Evolutionary conservation across 2,888 invertebrate genomes (phyloP), one percentile per base, ranked within the genome.

Genomic region (Esperia sulphurella): DNA sequence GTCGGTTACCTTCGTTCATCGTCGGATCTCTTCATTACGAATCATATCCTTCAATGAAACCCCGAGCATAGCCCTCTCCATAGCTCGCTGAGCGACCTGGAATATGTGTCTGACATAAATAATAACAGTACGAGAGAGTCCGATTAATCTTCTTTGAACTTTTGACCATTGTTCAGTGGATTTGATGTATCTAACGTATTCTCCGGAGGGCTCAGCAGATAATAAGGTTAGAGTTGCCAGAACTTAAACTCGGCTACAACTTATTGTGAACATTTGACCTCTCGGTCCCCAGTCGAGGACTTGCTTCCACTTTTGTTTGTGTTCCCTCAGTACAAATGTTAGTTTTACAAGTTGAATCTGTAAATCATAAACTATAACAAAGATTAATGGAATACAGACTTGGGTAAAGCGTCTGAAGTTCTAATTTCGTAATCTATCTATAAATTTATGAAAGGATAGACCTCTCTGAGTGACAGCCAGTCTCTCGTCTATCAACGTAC

Each of bases 231-330:
- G 31, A 45, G 39, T 45, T 31, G 40, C 38, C 39, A 38, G n/a
- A 12, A 39, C 8, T 8, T 10, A 14, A 40, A 14, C 13, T 4
- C 13, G 14, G 3, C n/a, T 8, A 39, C 14, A 39, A 39, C 39
- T 39, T 39, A 39, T 14, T 39, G 37, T 30, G 13, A 40, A n/a
- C 40, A 45, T 45, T 45, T 45, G 45, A 39, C 40, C 39, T 45
- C 31, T 10, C n/a, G 45, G 28, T 35, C 35, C 45, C 40, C 45
- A 14, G 35, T n/a, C n/a, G 30, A 12, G 12, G 12, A 41, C 41
- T 41, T 30, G n/a, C 9, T 28, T 10, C n/a, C 14, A 14, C 14
- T 29, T 45, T 9, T 13, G 40, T 41, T 46, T 46, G 21, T 29
- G 28, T 46, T 42, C 28, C 29, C 31, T 7, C 21, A 14, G 33